Evolutionary conservation across 2,113 vertebrate species (phyloP).

Genomic region (Ornithorhynchus anatinus): DNA sequence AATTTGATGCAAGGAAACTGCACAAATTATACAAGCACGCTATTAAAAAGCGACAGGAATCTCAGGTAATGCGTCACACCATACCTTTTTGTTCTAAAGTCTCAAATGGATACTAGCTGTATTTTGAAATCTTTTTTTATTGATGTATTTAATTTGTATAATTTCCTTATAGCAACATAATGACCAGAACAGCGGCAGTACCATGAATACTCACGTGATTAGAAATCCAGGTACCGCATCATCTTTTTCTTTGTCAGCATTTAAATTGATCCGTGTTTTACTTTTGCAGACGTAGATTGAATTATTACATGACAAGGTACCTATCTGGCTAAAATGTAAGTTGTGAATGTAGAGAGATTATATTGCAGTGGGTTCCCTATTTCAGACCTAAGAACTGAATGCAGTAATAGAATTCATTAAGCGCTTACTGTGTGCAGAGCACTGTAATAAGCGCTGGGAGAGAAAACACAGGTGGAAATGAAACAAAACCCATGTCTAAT

Average conservation of each 20-base stretch:
- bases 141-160: constrained; percentile 20
- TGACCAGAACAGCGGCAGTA: constrained; percentile 86
- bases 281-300: too few species aligned
- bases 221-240: constrained; percentile 87
- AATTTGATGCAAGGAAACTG: constrained; percentile 97
- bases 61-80: constrained; percentile 77
- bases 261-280: too few species aligned
- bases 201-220: constrained; percentile 76
- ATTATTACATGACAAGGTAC: too few species aligned
- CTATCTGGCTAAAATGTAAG: too few species aligned
- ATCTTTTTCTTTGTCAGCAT: constrained; percentile 19
- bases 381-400: too few species aligned
- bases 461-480: too few species aligned
- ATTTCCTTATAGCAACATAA: constrained; percentile 76
- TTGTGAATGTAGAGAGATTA: too few species aligned
- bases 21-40: constrained; percentile 98
- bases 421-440: too few species aligned
- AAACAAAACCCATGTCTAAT: too few species aligned
- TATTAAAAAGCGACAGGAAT: constrained; percentile 97
- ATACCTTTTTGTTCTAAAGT: background rate
- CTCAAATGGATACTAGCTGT: background rate
- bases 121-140: background rate
- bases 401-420: too few species aligned
- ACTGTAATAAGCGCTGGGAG: too few species aligned
- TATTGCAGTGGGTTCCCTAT: too few species aligned